These are phyloP conservation scores for Ciconia maguari DNA, from an alignment of 2,113 vertebrate genomes.

Conservation along the genomic window DNA sequence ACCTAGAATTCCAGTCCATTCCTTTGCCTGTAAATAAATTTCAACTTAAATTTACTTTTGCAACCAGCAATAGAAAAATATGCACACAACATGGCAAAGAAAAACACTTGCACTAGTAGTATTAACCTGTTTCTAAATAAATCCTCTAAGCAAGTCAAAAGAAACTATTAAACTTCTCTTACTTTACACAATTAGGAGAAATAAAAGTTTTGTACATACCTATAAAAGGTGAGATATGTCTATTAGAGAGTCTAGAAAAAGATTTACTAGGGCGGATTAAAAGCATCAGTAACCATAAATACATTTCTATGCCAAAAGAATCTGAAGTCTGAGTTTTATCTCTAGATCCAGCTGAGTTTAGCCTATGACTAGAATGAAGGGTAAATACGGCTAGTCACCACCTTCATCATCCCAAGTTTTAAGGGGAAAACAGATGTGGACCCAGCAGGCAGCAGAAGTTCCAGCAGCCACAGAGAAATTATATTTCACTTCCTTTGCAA, in stretches of 20 bases:
- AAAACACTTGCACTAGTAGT: not conserved
- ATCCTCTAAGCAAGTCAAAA: not conserved
- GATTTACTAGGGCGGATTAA: constrained; percentile 9
- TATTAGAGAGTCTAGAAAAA: not conserved
- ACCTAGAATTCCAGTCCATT: constrained; percentile 72
- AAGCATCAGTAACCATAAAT: constrained; percentile 19
- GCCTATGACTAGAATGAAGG: not conserved
- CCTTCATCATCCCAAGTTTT: not conserved
- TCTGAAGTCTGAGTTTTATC: not conserved
- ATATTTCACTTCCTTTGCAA: not conserved
- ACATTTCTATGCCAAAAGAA: not conserved
- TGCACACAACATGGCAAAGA: not conserved
- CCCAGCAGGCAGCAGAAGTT: not conserved
- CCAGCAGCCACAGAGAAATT: not conserved
- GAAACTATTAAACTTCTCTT: not conserved
- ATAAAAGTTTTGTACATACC: not conserved
- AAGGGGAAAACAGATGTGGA: not conserved
- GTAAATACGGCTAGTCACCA: not conserved
- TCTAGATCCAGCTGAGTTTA: not conserved
- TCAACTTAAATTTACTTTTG: not conserved
- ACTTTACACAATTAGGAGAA: not conserved
- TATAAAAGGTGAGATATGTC: not conserved
- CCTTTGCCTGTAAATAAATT: constrained; percentile 78
- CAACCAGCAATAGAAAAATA: not conserved
- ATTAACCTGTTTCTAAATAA: not conserved